Conservation (phyloP, 2,113 vertebrate genomes). For the Spea bombifrons region DNA sequence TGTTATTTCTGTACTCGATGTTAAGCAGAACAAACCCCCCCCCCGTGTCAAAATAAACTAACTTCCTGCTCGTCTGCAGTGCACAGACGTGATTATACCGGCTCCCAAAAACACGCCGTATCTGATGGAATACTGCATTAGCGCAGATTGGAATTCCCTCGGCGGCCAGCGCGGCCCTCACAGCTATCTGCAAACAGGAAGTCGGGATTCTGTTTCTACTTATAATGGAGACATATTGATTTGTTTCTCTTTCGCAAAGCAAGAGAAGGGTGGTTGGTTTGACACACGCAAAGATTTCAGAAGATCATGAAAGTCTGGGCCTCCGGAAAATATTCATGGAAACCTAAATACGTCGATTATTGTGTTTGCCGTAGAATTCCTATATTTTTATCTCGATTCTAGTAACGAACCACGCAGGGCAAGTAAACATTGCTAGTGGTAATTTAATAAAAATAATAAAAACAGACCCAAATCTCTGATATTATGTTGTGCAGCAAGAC, state of each 20-base stretch:
- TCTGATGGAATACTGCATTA: not conserved
- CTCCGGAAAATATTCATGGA: not conserved
- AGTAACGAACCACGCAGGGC: too few relatives aligned
- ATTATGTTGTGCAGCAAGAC: too few relatives aligned
- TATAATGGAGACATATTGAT: conserved; percentile 35
- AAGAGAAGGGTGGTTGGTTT: not conserved
- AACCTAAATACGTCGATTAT: too few relatives aligned
- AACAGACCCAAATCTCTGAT: too few relatives aligned
- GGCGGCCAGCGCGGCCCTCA: not conserved
- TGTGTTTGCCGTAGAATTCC: too few relatives aligned
- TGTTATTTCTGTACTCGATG: conserved; percentile 1
- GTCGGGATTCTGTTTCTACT: not conserved
- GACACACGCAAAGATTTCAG: not conserved
- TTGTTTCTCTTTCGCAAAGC: conserved; percentile 13
- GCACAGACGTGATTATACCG: conserved; percentile 8
- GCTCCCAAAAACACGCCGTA: not conserved
- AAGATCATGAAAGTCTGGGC: not conserved
- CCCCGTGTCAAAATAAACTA: conserved; percentile 7
- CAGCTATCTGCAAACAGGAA: conserved; percentile 14
- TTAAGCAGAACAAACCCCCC: conserved; percentile 2
- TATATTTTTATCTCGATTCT: too few relatives aligned
- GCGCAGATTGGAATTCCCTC: not conserved
- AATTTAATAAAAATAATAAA: too few relatives aligned
- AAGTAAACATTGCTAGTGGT: too few relatives aligned
- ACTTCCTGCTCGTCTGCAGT: conserved; percentile 9